These are phyloP conservation scores for Dipodomys merriami DNA, from an alignment of 2,113 vertebrate species.

Conservation along the genomic window DNA sequence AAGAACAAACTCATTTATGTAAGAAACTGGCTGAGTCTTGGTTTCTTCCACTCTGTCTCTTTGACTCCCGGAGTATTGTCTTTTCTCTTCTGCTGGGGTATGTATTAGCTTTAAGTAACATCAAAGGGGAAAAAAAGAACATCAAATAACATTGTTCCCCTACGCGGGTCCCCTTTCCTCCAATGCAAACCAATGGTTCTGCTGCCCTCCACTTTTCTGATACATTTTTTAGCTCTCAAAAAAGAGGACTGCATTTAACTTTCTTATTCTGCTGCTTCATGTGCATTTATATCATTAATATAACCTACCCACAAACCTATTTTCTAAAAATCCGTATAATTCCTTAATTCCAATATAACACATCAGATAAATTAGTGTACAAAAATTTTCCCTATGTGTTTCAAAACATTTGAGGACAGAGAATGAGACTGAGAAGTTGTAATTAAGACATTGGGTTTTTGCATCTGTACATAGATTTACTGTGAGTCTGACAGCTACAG, in stretches of 20 bases:
- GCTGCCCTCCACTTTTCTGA: not conserved
- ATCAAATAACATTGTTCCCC: not conserved
- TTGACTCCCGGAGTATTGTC: not conserved
- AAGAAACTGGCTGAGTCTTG: not conserved
- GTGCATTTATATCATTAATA: not conserved
- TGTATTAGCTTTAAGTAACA: not conserved
- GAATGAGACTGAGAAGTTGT: not conserved
- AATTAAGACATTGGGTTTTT: not conserved
- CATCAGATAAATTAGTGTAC: not conserved
- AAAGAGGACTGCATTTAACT: not conserved
- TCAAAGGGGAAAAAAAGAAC: not conserved
- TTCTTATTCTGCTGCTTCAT: not conserved
- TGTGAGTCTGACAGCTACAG: not conserved
- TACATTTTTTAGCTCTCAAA: not conserved
- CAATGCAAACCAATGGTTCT: not conserved
- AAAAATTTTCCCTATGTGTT: not conserved
- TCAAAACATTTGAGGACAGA: not conserved
- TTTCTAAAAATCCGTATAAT: not conserved
- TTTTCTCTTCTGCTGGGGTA: not conserved
- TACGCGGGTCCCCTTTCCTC: rapidly evolving
- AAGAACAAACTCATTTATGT: no score
- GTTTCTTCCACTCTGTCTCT: rapidly evolving
- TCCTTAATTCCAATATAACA: not conserved
- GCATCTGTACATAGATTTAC: not conserved
- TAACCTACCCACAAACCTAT: not conserved